Evolutionary conservation across 2,888 invertebrate genomes (phyloP).

Genomic region (Synanthedon andrenaeformis): DNA sequence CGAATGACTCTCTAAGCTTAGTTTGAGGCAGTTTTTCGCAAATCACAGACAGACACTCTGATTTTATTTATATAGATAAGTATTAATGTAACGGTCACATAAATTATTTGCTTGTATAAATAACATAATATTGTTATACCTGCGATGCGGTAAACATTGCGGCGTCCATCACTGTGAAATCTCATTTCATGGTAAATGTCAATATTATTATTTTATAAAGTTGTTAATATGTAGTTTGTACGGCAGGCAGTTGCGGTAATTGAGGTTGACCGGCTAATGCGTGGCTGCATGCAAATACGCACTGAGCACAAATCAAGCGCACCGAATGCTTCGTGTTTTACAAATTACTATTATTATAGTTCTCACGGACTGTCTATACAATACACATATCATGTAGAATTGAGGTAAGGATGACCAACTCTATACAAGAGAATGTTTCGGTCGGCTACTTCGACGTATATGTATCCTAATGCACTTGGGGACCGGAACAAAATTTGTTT

Average conservation of each 20-base stretch:
- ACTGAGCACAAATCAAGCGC: not conserved
- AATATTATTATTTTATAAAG: not conserved
- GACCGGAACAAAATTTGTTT: no score
- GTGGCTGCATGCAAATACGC: not conserved
- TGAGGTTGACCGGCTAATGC: slow-evolving; percentile 26
- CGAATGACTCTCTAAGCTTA: no score
- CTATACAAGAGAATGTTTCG: no score
- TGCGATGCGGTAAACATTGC: not conserved
- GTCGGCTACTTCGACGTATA: no score
- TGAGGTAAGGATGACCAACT: no score
- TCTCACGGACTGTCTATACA: not conserved
- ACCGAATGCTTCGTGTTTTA: not conserved
- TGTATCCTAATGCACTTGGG: no score
- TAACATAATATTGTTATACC: slow-evolving; percentile 4
- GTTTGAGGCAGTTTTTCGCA: no score
- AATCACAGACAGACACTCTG: no score
- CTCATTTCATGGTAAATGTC: not conserved
- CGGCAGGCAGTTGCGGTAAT: not conserved
- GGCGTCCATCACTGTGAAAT: not conserved
- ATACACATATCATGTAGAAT: not conserved
- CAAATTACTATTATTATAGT: not conserved
- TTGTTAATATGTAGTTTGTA: not conserved
- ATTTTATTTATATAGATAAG: no score
- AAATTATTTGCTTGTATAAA: not conserved
- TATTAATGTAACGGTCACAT: no score